Evolutionary conservation across 2,797 vertebrate species (phyloP).

Genomic region (Anguilla anguilla): DNA sequence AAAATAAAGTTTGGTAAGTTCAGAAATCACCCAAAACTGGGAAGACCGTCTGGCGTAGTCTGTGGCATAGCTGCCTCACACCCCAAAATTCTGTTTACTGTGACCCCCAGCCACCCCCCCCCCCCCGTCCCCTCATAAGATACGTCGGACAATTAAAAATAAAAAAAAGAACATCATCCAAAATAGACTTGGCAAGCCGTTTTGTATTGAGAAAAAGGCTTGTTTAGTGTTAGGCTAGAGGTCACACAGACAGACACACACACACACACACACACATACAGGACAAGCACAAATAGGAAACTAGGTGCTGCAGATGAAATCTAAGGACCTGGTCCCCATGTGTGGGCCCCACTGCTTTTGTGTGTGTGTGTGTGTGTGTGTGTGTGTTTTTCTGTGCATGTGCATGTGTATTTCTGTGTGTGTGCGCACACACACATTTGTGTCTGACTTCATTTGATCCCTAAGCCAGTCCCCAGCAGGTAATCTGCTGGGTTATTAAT

Average conservation of each 20-base stretch:
- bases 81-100: too few species aligned
- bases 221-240: neutral
- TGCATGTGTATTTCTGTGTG: neutral
- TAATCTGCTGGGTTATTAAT: constrained; percentile 4
- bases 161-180: neutral
- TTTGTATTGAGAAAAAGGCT: neutral
- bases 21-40: too few species aligned
- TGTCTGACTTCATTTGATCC: neutral
- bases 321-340: constrained; percentile 1
- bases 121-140: too few species aligned
- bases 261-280: constrained; percentile 17
- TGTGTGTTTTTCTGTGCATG: too few species aligned
- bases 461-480: neutral
- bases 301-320: neutral
- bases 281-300: neutral
- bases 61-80: too few species aligned
- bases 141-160: too few species aligned
- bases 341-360: constrained; percentile 18
- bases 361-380: too few species aligned
- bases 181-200: neutral
- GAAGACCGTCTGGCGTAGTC: too few species aligned
- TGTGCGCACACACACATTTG: neutral
- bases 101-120: too few species aligned
- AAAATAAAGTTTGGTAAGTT: too few species aligned
- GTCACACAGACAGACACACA: neutral